Percentiles rank a stretch among this genome's conserved stretches.
phyloP scores from a whole-genome alignment of 2,888 invertebrate species.

The Leucophenga montana region DNA sequence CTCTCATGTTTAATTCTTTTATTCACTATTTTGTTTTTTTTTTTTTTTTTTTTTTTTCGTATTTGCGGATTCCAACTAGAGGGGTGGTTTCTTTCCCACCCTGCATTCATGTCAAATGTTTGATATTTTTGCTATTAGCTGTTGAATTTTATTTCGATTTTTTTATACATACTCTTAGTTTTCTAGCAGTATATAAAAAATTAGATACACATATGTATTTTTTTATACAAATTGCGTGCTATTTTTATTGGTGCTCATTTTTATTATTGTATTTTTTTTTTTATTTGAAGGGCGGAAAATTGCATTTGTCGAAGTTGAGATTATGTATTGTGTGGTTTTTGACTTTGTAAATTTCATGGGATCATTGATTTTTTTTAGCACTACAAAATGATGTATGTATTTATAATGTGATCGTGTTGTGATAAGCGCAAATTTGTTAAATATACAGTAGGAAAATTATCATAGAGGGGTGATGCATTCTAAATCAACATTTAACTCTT shows the following conservation, averaged over 20 bases:
- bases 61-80: conserved; percentile 47
- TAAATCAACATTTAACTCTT: too few species aligned
- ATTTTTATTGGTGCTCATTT: conserved; percentile 18
- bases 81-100: conserved; percentile 46
- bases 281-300: conserved; percentile 50
- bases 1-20: conserved; percentile 43
- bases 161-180: conserved; percentile 40
- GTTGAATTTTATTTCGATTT: neutral
- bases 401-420: neutral
- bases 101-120: conserved; percentile 43
- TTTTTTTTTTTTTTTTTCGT: conserved; percentile 45
- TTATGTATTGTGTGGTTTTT: conserved; percentile 38
- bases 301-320: conserved; percentile 32
- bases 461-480: too few species aligned
- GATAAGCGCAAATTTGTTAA: too few species aligned
- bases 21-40: conserved; percentile 23
- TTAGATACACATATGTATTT: neutral
- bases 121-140: conserved; percentile 5
- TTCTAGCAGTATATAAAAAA: too few species aligned
- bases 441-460: too few species aligned
- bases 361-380: neutral
- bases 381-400: neutral
- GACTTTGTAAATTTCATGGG: conserved; percentile 42
- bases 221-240: conserved; percentile 3
- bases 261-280: conserved; percentile 50